phyloP scores from a whole-genome alignment of 2,113 vertebrate species.

The Peromyscus californicus region DNA sequence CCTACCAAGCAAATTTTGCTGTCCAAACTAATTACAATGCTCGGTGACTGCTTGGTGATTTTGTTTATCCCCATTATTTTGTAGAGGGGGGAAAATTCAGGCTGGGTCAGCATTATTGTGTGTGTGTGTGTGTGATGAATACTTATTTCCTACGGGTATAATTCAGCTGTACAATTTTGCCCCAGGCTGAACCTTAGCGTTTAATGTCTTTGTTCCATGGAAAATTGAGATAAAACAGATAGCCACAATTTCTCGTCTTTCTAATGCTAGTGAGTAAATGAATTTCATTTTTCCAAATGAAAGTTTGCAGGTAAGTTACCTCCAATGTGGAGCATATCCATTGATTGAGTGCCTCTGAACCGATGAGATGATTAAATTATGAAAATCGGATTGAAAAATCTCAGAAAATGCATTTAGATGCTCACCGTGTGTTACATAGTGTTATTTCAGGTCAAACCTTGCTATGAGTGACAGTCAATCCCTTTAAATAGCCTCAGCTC shows the following conservation, averaged over 20 bases:
- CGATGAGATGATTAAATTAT: constrained; percentile 54
- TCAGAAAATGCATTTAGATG: constrained; percentile 53
- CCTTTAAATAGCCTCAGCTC: constrained; percentile 66
- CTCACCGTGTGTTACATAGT: constrained; percentile 55
- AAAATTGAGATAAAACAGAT: constrained; percentile 69
- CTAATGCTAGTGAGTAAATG: constrained; percentile 46
- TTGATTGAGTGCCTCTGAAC: constrained; percentile 57
- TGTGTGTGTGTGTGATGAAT: constrained; percentile 61
- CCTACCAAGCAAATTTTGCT: constrained; percentile 62
- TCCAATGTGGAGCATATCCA: background rate
- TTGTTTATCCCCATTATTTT: constrained; percentile 70
- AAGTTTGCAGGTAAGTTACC: constrained; percentile 50
- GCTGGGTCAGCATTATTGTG: constrained; percentile 50
- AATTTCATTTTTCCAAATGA: constrained; percentile 68
- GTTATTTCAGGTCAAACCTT: constrained; percentile 68
- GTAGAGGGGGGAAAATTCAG: constrained; percentile 52
- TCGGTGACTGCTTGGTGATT: constrained; percentile 61
- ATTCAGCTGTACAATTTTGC: constrained; percentile 67
- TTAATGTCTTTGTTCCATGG: constrained; percentile 62
- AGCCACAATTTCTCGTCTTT: constrained; percentile 56
- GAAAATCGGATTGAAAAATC: constrained; percentile 44
- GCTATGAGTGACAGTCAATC: constrained; percentile 58
- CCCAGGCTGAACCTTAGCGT: constrained; percentile 40
- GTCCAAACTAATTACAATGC: constrained; percentile 74
- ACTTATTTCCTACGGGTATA: constrained; percentile 70